Base-by-base conservation (phyloP, 2,888 invertebrate species). In the Eugnorisma glareosa region DNA sequence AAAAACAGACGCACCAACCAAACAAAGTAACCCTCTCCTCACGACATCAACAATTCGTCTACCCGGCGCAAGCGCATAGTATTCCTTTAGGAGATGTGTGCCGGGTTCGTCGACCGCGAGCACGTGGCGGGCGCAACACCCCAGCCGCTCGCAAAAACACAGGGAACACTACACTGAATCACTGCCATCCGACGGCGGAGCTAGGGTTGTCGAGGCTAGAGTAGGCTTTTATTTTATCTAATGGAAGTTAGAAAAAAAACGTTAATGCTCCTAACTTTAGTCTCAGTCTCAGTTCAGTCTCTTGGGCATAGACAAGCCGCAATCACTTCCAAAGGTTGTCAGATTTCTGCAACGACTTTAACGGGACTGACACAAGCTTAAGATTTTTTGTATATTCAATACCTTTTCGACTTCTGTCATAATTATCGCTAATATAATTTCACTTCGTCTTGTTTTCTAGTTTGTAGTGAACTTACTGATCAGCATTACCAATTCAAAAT, bases 31-130 rank as follows among this genome's bases (percentile, higher is more conserved):
- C 45, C 77, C 59, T 59, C 63, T 70, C 43, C 28, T 51, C 64
- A 48, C 54, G 74, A 71, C 83, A 67, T 35, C 81, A 70, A 81
- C 84, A 75, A 71, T 83, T 70, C 72, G 57, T 69, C 57, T 59
- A 79, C 72, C 76, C 61, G 35, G 72, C 71, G 73, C 72, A n/a
- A 37, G 83, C 90, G 92, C 93, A 93, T 93, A 93, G 92, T 92
- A 92, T 94, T 93, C 94, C 94, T 94, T 93, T 93, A 93, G 91
- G 90, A 94, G 93, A 91, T 89, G 89, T 90, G 88, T 90, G 88
- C 88, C 91, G 94, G 93, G 95, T 93, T 95, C 95, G 93, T 92
- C 85, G 94, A 88, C 95, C 95, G 92, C 83, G 79, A 85, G 81
- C 89, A 89, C 89, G 89, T 89, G 87, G 88, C 90, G 89, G 75